Conservation (phyloP, 2,888 invertebrate species). For the Aleiodes testaceus region DNA sequence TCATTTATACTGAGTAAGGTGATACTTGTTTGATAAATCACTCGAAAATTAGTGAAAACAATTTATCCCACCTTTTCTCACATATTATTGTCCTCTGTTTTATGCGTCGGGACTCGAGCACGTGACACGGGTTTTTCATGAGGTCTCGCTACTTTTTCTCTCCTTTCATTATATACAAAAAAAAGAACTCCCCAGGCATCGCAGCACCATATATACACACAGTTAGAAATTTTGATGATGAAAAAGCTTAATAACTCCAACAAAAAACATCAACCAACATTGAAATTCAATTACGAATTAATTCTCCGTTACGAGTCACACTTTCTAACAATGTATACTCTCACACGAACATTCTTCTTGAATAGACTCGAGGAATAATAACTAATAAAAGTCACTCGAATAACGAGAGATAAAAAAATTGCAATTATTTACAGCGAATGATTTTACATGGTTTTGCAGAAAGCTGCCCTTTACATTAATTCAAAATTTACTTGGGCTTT, state of each 20-base stretch:
- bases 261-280: background rate
- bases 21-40: too few relatives aligned
- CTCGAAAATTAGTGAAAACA: background rate
- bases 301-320: too few relatives aligned
- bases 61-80: too few relatives aligned
- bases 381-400: constrained; percentile 25
- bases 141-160: constrained; percentile 19
- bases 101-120: constrained; percentile 30
- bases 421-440: constrained; percentile 20
- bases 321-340: constrained; percentile 13
- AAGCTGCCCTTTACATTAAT: background rate
- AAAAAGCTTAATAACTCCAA: constrained; percentile 6
- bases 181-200: constrained; percentile 8
- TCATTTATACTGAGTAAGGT: too few relatives aligned
- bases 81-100: constrained; percentile 21
- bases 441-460: constrained; percentile 1
- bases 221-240: constrained; percentile 11
- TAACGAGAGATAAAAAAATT: constrained; percentile 27
- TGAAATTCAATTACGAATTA: too few relatives aligned
- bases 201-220: constrained; percentile 20
- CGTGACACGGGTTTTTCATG: constrained; percentile 30
- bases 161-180: constrained; percentile 24
- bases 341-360: background rate
- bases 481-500: constrained; percentile 74
- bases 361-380: background rate